A percentile compares a stretch with the other conserved stretches of the same genome.
Conservation (phyloP, 2,888 invertebrate species). For the Sinelater perroti region DNA sequence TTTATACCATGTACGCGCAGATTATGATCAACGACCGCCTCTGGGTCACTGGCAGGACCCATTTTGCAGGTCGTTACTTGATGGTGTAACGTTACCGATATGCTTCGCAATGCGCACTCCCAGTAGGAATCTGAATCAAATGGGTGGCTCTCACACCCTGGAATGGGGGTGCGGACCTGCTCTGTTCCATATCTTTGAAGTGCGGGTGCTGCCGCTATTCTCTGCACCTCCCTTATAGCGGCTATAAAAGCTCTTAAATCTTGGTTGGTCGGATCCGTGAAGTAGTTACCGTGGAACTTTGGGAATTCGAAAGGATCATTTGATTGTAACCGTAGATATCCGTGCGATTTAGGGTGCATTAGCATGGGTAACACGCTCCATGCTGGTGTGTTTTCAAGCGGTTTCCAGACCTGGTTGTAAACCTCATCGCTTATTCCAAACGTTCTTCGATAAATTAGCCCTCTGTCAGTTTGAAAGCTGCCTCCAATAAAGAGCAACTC, state of each 20-base stretch:
- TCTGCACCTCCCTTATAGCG: slow-evolving; percentile 63
- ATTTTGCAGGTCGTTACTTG: slow-evolving; percentile 67
- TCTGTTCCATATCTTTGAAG: slow-evolving; percentile 61
- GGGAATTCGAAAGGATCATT: slow-evolving; percentile 78
- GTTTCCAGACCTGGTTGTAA: slow-evolving; percentile 66
- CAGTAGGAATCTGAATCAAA: slow-evolving; percentile 64
- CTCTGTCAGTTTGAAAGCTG: slow-evolving; percentile 52
- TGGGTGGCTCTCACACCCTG: slow-evolving; percentile 61
- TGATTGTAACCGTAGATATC: slow-evolving; percentile 71
- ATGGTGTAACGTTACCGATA: slow-evolving; percentile 63
- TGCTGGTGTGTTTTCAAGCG: slow-evolving; percentile 59
- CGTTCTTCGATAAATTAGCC: slow-evolving; percentile 53
- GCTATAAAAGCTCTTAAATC: slow-evolving; percentile 55
- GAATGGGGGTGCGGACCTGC: slow-evolving; percentile 60
- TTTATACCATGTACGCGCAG: slow-evolving; percentile 64
- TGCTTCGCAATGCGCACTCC: slow-evolving; percentile 62
- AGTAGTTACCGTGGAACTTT: slow-evolving; percentile 80
- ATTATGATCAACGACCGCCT: slow-evolving; percentile 66
- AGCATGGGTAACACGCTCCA: slow-evolving; percentile 71
- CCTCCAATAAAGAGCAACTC: slow-evolving; percentile 74
- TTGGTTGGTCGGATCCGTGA: slow-evolving; percentile 67
- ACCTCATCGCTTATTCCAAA: slow-evolving; percentile 67
- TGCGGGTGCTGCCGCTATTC: slow-evolving; percentile 60
- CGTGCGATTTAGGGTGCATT: slow-evolving; percentile 76
- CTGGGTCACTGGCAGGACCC: slow-evolving; percentile 63